These are phyloP conservation scores for Papilio helenus DNA, from an alignment of 1,140 invertebrate genomes.

Conservation along the genomic window DNA sequence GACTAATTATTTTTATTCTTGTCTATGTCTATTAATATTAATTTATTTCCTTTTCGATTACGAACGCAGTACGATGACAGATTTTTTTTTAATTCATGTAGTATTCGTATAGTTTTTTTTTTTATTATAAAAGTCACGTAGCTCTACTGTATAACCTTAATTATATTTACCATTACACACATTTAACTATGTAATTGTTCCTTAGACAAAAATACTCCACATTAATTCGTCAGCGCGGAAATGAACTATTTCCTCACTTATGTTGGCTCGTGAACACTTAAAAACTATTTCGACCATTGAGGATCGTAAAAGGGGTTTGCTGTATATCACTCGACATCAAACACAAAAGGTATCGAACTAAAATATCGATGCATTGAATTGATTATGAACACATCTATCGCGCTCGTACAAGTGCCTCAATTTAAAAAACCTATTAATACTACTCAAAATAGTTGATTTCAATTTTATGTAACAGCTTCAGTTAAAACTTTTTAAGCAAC, in stretches of 20 bases:
- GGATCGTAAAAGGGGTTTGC: constrained; percentile 42
- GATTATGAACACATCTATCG: constrained; percentile 41
- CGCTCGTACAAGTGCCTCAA: constrained; percentile 42
- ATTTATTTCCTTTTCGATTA: too few relatives aligned
- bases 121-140: too few relatives aligned
- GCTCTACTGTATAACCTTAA: background rate
- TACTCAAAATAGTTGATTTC: background rate
- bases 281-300: constrained; percentile 32
- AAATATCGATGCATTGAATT: constrained; percentile 56
- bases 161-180: background rate
- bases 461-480: background rate
- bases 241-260: constrained; percentile 24
- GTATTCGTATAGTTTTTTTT: too few relatives aligned
- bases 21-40: background rate
- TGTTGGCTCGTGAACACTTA: background rate
- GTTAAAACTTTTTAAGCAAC: background rate
- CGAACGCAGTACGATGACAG: too few relatives aligned
- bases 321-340: constrained; percentile 72
- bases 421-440: constrained; percentile 37
- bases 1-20: background rate
- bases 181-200: background rate
- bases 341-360: constrained; percentile 66
- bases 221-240: constrained; percentile 9
- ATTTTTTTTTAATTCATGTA: too few relatives aligned
- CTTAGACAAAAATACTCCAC: background rate